phyloP scores from a whole-genome alignment of 2,113 vertebrate genomes.

The Spea multiplicata region DNA sequence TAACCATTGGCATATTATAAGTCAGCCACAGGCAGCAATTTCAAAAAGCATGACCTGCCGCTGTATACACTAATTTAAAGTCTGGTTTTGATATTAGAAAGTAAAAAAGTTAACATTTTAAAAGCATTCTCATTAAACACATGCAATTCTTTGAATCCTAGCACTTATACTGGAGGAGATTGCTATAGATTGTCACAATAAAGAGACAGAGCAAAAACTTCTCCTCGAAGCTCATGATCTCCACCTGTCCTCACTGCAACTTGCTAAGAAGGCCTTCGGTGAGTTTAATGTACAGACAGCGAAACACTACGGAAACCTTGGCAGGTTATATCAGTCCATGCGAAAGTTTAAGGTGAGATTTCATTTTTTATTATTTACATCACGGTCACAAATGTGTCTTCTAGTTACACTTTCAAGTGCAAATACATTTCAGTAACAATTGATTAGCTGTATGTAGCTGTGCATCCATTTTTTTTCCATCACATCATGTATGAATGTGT shows the following conservation, averaged over 20 bases:
- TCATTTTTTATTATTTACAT: background rate
- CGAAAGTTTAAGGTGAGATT: constrained; percentile 91
- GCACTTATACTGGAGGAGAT: constrained; percentile 98
- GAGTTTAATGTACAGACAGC: constrained; percentile 98
- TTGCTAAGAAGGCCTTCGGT: constrained; percentile 98
- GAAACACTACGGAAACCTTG: constrained; percentile 98
- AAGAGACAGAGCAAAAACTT: constrained; percentile 94
- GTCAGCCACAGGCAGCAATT: no score
- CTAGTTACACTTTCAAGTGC: background rate
- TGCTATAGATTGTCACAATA: constrained; percentile 97
- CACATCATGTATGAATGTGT: no score
- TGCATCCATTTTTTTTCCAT: no score
- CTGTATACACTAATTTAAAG: no score
- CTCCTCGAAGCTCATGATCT: constrained; percentile 96
- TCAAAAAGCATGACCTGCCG: no score
- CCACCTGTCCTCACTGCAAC: constrained; percentile 93
- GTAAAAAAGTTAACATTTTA: no score
- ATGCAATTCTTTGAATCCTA: constrained; percentile 53
- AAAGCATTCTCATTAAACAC: background rate
- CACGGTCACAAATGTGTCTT: background rate
- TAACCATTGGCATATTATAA: no score
- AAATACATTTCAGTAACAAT: no score
- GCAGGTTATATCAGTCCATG: constrained; percentile 98
- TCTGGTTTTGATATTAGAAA: no score
- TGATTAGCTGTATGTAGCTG: no score